A percentile compares a stretch with the other conserved stretches of the same genome.
Evolutionary conservation across 2,888 invertebrate genomes (phyloP).

Genomic region (Eilema sororculum): DNA sequence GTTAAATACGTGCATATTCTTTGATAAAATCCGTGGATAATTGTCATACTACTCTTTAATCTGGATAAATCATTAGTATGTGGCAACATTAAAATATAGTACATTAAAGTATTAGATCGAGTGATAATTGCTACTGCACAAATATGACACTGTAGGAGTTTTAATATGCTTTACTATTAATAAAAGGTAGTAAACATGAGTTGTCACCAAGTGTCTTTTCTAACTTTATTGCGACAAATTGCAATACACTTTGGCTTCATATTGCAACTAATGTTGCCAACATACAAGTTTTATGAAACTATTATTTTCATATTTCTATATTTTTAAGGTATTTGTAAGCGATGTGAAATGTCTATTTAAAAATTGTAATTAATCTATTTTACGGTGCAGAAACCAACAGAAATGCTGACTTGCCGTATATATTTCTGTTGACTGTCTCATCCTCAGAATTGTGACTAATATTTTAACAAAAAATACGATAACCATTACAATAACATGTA

Average conservation of each 20-base stretch:
- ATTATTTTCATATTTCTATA: conserved; percentile 38
- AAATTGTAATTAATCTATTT: conserved; percentile 46
- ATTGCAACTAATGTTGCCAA: conserved; percentile 48
- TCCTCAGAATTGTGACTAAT: conserved; percentile 35
- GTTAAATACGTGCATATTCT: conserved; percentile 22
- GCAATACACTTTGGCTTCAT: conserved; percentile 11
- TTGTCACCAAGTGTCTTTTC: background rate
- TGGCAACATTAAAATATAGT: conserved; percentile 50
- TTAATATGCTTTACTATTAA: background rate
- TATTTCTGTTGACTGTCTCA: conserved; percentile 20
- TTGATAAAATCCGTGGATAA: conserved; percentile 46
- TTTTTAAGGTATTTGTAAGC: conserved; percentile 41
- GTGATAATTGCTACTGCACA: background rate
- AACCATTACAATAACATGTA: conserved; percentile 38
- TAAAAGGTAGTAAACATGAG: background rate
- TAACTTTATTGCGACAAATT: background rate
- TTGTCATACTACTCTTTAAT: conserved; percentile 41
- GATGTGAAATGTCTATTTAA: conserved; percentile 48
- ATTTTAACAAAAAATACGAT: conserved; percentile 30
- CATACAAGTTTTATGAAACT: conserved; percentile 32
- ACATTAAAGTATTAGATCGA: background rate
- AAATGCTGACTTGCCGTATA: conserved; percentile 10
- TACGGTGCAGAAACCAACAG: conserved; percentile 20
- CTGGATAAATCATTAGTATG: conserved; percentile 37
- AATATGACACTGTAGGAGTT: background rate